Conservation (phyloP, 2,888 invertebrate genomes). For the Pinctada fucata region DNA sequence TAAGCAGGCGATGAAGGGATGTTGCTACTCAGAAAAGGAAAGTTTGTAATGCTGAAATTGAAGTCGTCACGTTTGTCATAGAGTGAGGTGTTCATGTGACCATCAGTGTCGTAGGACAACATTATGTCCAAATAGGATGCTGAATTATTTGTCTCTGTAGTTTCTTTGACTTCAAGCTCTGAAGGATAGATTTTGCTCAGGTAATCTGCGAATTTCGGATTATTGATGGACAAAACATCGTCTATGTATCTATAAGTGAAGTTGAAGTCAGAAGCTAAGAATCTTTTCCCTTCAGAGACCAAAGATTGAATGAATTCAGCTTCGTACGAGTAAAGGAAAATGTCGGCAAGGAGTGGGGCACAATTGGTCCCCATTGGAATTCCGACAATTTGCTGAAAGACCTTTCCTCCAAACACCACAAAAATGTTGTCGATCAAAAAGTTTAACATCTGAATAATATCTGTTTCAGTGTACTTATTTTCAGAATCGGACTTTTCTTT, state of each 20-base stretch:
- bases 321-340: not conserved
- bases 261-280: not conserved
- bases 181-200: not conserved
- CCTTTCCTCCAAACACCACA: not conserved
- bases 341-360: not conserved
- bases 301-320: not conserved
- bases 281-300: not conserved
- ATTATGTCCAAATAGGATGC: not conserved
- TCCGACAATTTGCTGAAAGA: too few species aligned
- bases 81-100: not conserved
- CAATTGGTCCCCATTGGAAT: not conserved
- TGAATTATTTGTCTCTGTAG: not conserved
- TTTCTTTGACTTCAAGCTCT: not conserved
- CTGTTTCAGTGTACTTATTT: not conserved
- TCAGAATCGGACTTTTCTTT: not conserved
- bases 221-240: not conserved
- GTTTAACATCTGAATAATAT: not conserved
- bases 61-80: conserved; percentile 1
- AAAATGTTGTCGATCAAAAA: not conserved
- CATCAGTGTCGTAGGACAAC: not conserved
- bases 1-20: too few species aligned
- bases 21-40: too few species aligned
- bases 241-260: not conserved
- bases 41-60: too few species aligned
- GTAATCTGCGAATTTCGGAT: not conserved